A percentile compares a stretch with the other conserved stretches of the same genome.
These are phyloP conservation scores for Sebastes oblongus DNA, from an alignment of 2,797 vertebrate genomes.

Conservation along the genomic window DNA sequence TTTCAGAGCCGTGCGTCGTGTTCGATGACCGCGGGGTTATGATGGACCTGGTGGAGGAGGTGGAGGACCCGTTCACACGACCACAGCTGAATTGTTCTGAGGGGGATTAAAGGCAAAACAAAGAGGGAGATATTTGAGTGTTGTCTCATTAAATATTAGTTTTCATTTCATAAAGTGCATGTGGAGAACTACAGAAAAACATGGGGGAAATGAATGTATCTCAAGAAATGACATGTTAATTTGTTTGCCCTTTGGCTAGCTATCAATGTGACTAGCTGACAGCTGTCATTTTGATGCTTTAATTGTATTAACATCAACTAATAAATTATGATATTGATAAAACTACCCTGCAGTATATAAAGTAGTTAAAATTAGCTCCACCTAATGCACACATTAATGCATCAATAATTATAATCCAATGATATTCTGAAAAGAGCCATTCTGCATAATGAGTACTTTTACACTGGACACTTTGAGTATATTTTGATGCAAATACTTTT, in stretches of 20 bases:
- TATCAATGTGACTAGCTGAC: no score
- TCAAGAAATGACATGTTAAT: no score
- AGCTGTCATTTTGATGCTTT: no score
- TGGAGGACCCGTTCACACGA: conserved; percentile 15
- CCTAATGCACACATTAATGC: neutral
- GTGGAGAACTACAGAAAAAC: no score
- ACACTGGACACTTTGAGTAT: no score
- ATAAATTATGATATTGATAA: neutral
- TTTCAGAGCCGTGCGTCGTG: neutral
- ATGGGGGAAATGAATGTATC: no score
- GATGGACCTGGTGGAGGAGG: conserved; percentile 1
- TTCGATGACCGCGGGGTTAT: neutral
- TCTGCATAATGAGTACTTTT: neutral
- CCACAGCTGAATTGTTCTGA: conserved; percentile 79
- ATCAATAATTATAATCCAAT: neutral
- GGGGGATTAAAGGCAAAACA: neutral
- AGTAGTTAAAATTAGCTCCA: neutral
- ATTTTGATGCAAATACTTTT: neutral
- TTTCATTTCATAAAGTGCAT: no score
- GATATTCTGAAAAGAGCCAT: neutral
- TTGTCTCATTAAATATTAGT: neutral
- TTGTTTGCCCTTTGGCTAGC: neutral
- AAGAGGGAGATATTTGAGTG: neutral
- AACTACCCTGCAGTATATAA: neutral
- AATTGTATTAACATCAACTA: neutral